Evolutionary conservation across 30 jellyfish, hydroid and myxozoan genomes (phyloP).

Genomic region (Morbakka virulenta): DNA sequence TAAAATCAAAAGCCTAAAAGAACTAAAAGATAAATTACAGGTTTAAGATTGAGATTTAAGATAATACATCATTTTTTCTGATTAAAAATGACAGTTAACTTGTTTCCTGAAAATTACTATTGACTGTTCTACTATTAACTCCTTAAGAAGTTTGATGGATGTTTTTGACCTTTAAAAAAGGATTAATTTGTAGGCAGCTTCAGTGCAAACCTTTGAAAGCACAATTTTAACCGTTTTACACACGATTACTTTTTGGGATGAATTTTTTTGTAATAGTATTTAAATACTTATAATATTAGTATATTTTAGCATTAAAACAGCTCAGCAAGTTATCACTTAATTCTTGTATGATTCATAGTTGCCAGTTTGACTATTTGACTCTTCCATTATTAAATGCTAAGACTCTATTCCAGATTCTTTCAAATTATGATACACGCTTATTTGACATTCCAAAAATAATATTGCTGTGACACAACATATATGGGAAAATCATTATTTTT

Average conservation of each 20-base stretch:
- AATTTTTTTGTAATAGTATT: not conserved
- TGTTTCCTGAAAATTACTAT: too few species aligned
- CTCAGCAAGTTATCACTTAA: too few species aligned
- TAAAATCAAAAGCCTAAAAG: constrained; percentile 1
- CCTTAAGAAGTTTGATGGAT: too few species aligned
- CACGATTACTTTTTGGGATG: not conserved
- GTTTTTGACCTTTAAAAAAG: too few species aligned
- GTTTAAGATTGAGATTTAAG: not conserved
- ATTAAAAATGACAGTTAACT: not conserved
- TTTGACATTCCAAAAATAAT: not conserved
- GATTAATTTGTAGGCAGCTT: too few species aligned
- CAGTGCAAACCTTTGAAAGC: too few species aligned
- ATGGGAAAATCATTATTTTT: not conserved
- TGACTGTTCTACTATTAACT: too few species aligned
- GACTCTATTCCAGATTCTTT: constrained; percentile 12
- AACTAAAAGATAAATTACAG: not conserved
- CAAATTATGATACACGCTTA: not conserved
- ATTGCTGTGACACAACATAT: not conserved
- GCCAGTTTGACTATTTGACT: constrained; percentile 1
- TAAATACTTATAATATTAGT: too few species aligned
- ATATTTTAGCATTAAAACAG: too few species aligned
- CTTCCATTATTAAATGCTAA: not conserved
- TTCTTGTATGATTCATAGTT: not conserved
- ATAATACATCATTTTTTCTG: not conserved
- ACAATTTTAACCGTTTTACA: not conserved